A percentile compares a stretch with the other conserved stretches of the same genome.
These are phyloP conservation scores for Pagetopsis macropterus DNA, from an alignment of 2,797 vertebrate genomes.

Conservation along the genomic window DNA sequence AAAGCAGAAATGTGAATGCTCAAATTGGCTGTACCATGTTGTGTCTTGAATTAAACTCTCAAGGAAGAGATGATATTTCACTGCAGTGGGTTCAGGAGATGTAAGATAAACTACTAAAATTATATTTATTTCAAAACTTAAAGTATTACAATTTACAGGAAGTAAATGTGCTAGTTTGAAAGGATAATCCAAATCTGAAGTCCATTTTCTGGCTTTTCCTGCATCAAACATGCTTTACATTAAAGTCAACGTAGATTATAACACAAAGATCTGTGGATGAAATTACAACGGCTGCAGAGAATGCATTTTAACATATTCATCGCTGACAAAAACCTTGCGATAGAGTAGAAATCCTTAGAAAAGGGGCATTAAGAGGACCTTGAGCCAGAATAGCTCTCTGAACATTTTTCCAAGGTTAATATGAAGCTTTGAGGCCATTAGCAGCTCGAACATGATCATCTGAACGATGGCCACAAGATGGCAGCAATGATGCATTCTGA, in stretches of 20 bases:
- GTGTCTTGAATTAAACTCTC: not conserved
- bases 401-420: not conserved
- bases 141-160: not conserved
- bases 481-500: constrained; percentile 18
- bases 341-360: not conserved
- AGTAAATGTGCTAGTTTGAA: not conserved
- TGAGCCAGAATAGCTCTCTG: not conserved
- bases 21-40: not conserved
- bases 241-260: not conserved
- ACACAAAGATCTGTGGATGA: not conserved
- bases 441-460: not conserved
- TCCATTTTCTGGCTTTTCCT: not conserved
- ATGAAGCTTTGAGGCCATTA: not conserved
- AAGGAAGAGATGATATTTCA: not conserved
- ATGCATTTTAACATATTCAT: not conserved
- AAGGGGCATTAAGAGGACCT: not conserved
- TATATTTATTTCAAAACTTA: constrained; percentile 12
- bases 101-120: not conserved
- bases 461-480: constrained; percentile 26
- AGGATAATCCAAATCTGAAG: not conserved
- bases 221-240: not conserved
- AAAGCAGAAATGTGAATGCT: not conserved
- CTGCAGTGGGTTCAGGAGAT: not conserved
- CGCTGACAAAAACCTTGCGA: not conserved
- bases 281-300: not conserved